phyloP scores from a whole-genome alignment of 2,113 vertebrate species.

The Propithecus coquereli region DNA sequence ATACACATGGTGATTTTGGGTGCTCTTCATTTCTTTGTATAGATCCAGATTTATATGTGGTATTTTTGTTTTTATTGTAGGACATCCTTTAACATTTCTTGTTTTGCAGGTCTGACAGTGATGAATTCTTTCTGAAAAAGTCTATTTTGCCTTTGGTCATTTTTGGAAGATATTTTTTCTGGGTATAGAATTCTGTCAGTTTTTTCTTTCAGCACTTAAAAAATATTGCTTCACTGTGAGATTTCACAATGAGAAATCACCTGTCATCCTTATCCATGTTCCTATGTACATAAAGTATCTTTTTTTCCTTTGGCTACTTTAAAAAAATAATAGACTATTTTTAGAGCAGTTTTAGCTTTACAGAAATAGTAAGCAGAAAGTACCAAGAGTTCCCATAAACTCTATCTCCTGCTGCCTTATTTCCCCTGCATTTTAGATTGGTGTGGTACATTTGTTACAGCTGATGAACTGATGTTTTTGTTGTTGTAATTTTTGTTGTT shows the following conservation, averaged over 20 bases:
- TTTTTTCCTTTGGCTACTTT: not conserved
- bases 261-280: not conserved
- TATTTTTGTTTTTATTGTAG: not conserved
- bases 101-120: not conserved
- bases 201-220: not conserved
- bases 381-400: not conserved
- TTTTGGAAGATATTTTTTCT: constrained; percentile 44
- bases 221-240: constrained; percentile 33
- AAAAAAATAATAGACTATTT: not conserved
- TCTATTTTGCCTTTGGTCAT: not conserved
- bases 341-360: not conserved
- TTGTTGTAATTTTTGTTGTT: no score
- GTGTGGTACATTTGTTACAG: not conserved
- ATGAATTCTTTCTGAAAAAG: constrained; percentile 9
- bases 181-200: constrained; percentile 22
- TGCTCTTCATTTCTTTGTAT: not conserved
- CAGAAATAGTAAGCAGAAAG: not conserved
- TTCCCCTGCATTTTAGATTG: not conserved
- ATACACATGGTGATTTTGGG: not conserved
- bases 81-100: not conserved
- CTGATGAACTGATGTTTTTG: not conserved
- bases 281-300: not conserved
- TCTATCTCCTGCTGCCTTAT: not conserved
- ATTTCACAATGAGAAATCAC: constrained; percentile 4
- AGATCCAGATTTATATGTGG: not conserved